Evolutionary conservation across 2,888 invertebrate genomes (phyloP), one percentile per base, ranked within the genome.

Genomic region (Agrotis ipsilon): DNA sequence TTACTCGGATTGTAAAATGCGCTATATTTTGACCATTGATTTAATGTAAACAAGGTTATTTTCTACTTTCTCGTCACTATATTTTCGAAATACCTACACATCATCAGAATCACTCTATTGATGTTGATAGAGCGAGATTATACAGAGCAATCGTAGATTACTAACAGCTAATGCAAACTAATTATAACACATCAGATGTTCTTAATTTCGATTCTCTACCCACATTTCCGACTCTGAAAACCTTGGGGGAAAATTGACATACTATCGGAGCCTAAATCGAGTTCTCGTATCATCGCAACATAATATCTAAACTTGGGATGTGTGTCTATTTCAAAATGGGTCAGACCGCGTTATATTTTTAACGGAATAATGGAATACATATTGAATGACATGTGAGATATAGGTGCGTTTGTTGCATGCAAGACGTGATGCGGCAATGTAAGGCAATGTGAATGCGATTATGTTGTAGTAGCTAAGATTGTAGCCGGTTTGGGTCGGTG

Each of bases 401-500:
- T 54, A 51, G 43, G 39, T 59, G 67, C 27, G 45, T 68, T 61
- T 55, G 19, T 60, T 59, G 62, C 48, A 57, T 57, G 46, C 11
- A 39, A 48, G 43, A 48, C 54, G 60, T 62, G 65, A 65, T 32
- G 68, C 63, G 32, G 74, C 77, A 80, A 80, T 80, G 80, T 81
- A 81, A 72, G 32, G 74, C 77, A 80, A 78, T 78, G 83, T 81
- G 80, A 75, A 72, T 63, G 72, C 74, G 52, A 78, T 76, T 68
- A 72, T 69, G 65, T 72, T 71, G 75, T 77, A 78, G 77, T 77
- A 78, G 77, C 81, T 82, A 74, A 80, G 81, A 79, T 79, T 78
- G 68, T 63, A 86, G 90, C 92, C 85, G 87, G 91, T 91, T 89
- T 80, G 48, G 76, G 80, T 75, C 75, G 78, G 75, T 77, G 72